These are phyloP conservation scores for Ephialtes manifestator DNA, from an alignment of 2,888 invertebrate species.

Conservation along the genomic window DNA sequence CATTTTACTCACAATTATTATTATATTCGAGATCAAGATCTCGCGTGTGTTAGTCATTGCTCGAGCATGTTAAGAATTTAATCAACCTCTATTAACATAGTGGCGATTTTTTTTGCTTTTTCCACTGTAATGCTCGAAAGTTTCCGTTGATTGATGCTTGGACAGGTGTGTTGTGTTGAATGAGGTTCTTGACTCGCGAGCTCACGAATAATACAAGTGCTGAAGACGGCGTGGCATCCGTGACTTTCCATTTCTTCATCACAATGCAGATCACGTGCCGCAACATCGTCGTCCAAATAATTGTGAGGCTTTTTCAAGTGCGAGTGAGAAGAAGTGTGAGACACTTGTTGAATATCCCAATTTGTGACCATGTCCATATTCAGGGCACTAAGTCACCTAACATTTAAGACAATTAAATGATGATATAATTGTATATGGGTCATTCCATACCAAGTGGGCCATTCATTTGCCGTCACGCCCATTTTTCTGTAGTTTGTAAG, in stretches of 20 bases:
- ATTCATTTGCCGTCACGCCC: too few relatives aligned
- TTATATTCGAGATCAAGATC: slow-evolving; percentile 47
- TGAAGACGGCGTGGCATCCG: slow-evolving; percentile 39
- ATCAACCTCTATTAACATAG: background rate
- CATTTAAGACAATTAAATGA: too few relatives aligned
- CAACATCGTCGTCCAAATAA: background rate
- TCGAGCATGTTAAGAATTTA: background rate
- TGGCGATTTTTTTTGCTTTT: background rate
- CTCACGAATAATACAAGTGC: background rate
- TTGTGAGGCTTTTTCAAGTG: background rate
- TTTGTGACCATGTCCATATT: background rate
- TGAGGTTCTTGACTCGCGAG: slow-evolving; percentile 55
- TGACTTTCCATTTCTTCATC: slow-evolving; percentile 59
- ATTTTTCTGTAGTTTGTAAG: too few relatives aligned
- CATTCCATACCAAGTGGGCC: too few relatives aligned
- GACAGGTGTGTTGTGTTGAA: background rate
- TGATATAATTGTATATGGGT: too few relatives aligned
- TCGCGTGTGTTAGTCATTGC: slow-evolving; percentile 4
- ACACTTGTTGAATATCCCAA: background rate
- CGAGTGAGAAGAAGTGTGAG: background rate
- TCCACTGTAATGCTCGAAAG: background rate
- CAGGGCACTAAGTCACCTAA: too few relatives aligned
- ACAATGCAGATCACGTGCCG: slow-evolving; percentile 42
- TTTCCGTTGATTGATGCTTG: slow-evolving; percentile 3
- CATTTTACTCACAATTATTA: slow-evolving; percentile 1